Evolutionary conservation across 30 jellyfish, hydroid and myxozoan species (phyloP).

Genomic region (Aurelia aurita): DNA sequence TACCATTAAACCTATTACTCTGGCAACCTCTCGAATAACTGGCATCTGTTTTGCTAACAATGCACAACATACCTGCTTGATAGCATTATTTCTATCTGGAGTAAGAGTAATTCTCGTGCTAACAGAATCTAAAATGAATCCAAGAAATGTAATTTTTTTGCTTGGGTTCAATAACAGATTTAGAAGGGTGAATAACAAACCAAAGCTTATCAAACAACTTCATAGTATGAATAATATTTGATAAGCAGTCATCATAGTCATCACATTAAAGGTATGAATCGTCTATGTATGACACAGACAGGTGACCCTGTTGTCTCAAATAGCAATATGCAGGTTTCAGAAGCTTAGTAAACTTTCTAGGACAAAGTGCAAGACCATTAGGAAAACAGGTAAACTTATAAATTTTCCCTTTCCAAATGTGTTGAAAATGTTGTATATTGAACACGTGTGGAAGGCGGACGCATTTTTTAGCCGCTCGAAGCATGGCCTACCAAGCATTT

Average conservation of each 20-base stretch:
- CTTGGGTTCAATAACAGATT: slow-evolving; percentile 48
- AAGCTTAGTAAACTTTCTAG: slow-evolving; percentile 48
- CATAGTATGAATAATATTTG: slow-evolving; percentile 17
- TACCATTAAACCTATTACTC: slow-evolving; percentile 20
- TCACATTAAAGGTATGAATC: slow-evolving; percentile 47
- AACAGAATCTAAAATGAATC: slow-evolving; percentile 34
- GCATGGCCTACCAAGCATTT: no score
- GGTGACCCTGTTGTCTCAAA: slow-evolving; percentile 19
- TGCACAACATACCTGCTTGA: not conserved
- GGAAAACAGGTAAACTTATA: slow-evolving; percentile 39
- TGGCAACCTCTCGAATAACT: slow-evolving; percentile 43
- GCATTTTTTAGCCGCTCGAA: no score
- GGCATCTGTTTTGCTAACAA: not conserved
- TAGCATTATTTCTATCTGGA: not conserved
- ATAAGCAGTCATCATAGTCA: slow-evolving; percentile 25
- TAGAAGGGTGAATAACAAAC: slow-evolving; percentile 50
- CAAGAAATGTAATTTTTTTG: slow-evolving; percentile 38
- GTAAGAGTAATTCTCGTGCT: slow-evolving; percentile 36
- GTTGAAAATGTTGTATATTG: no score
- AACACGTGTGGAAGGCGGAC: no score
- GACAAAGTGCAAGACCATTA: slow-evolving; percentile 26
- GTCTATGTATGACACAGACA: slow-evolving; percentile 34
- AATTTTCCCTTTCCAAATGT: slow-evolving; percentile 11
- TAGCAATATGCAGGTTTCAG: slow-evolving; percentile 27
- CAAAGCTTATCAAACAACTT: slow-evolving; percentile 18